Conservation (phyloP, 2,888 invertebrate genomes). For the Plutella xylostella region DNA sequence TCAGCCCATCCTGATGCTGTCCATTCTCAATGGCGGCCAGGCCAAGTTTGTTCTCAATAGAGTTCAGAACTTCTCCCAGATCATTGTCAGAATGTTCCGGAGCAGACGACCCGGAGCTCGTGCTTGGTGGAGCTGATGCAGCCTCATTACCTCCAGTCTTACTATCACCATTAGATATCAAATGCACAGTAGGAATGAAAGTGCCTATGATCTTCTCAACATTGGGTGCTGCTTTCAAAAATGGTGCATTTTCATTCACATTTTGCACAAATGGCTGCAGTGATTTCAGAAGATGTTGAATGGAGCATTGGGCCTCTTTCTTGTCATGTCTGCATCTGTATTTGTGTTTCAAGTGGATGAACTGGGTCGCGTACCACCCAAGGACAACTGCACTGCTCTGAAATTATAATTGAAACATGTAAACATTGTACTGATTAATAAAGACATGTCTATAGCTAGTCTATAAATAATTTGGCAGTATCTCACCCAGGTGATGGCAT, state of each 20-base stretch:
- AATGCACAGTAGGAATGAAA: slow-evolving; percentile 42
- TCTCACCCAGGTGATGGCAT: slow-evolving; percentile 67
- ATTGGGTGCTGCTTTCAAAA: slow-evolving; percentile 27
- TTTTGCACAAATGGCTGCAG: slow-evolving; percentile 32
- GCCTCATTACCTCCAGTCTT: slow-evolving; percentile 21
- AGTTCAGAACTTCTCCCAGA: slow-evolving; percentile 67
- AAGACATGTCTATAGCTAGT: slow-evolving; percentile 11
- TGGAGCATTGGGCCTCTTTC: slow-evolving; percentile 21
- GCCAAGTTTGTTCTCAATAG: slow-evolving; percentile 72
- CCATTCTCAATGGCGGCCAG: slow-evolving; percentile 70
- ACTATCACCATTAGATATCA: slow-evolving; percentile 47
- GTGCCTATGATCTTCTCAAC: slow-evolving; percentile 33
- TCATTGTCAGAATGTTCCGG: slow-evolving; percentile 39
- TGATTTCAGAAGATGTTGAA: slow-evolving; percentile 29
- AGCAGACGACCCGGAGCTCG: slow-evolving; percentile 19
- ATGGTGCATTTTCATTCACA: slow-evolving; percentile 29
- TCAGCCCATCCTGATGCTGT: slow-evolving; percentile 62
- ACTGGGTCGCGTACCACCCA: slow-evolving; percentile 74
- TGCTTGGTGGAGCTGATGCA: slow-evolving; percentile 4
- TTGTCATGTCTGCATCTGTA: slow-evolving; percentile 24
- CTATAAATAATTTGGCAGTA: neutral
- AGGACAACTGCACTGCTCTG: slow-evolving; percentile 73
- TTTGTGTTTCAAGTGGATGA: slow-evolving; percentile 53
- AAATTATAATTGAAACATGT: slow-evolving; percentile 13
- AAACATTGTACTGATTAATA: neutral